Base-by-base conservation (phyloP, 2,888 invertebrate species). In the Trachelus stipa region DNA sequence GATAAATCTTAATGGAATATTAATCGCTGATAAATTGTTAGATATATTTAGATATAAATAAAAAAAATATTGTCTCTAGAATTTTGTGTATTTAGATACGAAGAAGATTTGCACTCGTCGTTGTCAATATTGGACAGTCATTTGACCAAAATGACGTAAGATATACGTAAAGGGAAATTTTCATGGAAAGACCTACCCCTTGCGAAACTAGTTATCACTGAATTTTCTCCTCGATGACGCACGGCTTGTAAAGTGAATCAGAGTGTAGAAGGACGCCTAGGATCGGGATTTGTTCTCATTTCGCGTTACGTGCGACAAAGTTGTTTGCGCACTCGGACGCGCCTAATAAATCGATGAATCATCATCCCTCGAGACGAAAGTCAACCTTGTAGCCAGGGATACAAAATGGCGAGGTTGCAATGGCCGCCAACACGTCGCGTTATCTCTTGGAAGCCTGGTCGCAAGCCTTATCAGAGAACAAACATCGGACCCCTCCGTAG, bases 391-490 rank as follows among this genome's bases (percentile, higher is more conserved):
- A 75, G 56, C 69, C 40, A 74, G 73, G 78, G 74, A 80, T 69
- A 80, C 79, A 85, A 87, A 87, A 87, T 88, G 88, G 87, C 85
- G 82, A 77, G 33, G 71, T 73, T 73, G 73, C 69, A 73, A 30
- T 34, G 74, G 77, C 77, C 80, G 83, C 79, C 81, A 82, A 77
- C 80, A 75, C 79, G 79, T 73, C 80, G 83, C 79, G 82, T 81
- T 81, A 79, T 69, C 68, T 77, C 78, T 37, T 80, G 76, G 79
- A 34, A 75, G 56, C 77, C 73, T 71, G 73, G 79, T 76, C 77
- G 80, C 81, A 79, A 80, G 80, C 79, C 81, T 89, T 90, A 90
- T 90, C 90, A 84, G 69, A 79, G 83, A 87, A 84, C 88, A 90
- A 90, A 90, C 87, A 90, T 82, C 82, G 84, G 84, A 83, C 81